Percentiles rank a stretch among this genome's conserved stretches.
Evolutionary conservation across 2,888 invertebrate species (phyloP).

Genomic region (Pristionchus japonicus): DNA sequence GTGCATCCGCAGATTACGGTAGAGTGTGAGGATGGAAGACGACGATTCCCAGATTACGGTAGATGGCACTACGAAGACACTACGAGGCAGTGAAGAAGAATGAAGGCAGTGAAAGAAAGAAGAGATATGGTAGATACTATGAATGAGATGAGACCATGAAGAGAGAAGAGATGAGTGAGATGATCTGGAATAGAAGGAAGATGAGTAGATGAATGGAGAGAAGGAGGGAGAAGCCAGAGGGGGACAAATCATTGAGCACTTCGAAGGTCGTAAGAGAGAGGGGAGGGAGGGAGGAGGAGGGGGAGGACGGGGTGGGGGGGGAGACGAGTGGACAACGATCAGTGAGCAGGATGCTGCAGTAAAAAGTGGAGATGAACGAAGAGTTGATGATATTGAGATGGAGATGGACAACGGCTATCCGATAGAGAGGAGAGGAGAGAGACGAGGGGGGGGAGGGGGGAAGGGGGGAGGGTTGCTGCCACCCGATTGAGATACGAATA

Average conservation of each 20-base stretch:
- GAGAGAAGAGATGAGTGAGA: background rate
- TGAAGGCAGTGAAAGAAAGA: background rate
- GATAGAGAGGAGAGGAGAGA: background rate
- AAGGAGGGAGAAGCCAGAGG: too few species aligned
- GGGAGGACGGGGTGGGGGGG: background rate
- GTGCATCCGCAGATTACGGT: constrained; percentile 6
- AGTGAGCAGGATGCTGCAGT: background rate
- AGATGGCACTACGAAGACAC: background rate
- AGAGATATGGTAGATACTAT: background rate
- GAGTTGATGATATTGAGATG: background rate
- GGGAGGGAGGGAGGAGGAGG: background rate
- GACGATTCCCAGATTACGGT: background rate
- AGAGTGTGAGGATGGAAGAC: background rate
- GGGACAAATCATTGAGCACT: background rate
- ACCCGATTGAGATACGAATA: background rate
- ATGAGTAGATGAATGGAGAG: too few species aligned
- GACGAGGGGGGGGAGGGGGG: background rate
- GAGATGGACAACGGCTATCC: background rate
- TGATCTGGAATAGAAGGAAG: background rate
- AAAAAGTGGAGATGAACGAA: background rate
- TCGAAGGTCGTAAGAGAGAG: background rate
- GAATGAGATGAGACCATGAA: constrained; percentile 11
- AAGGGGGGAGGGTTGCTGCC: background rate
- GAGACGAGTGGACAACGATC: background rate
- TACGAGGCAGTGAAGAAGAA: background rate